Conservation (phyloP, 2,113 vertebrate species). For the Salvator merianae region DNA sequence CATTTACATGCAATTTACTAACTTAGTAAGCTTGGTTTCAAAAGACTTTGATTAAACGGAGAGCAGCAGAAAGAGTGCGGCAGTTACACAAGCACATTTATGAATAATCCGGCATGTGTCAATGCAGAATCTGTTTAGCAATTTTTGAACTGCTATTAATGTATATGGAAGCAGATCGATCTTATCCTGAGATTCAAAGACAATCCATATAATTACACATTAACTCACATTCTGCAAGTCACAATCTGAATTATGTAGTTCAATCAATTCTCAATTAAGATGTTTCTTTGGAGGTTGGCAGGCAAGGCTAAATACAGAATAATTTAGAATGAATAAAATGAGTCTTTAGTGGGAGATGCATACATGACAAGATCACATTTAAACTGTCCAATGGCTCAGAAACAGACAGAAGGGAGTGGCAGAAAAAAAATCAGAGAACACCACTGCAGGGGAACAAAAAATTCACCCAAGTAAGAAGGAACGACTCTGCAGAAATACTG, state of each 20-base stretch:
- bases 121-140: constrained; percentile 29
- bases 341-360: not conserved
- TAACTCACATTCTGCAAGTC: constrained; percentile 5
- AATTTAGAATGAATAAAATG: not conserved
- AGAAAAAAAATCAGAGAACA: not conserved
- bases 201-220: not conserved
- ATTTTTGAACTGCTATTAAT: constrained; percentile 20
- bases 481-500: not conserved
- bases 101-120: constrained; percentile 19
- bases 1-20: constrained; percentile 4
- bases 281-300: not conserved
- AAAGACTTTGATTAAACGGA: constrained; percentile 32
- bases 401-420: not conserved
- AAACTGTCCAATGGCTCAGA: not conserved
- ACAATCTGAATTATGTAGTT: constrained; percentile 9
- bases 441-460: not conserved
- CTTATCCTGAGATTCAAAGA: constrained; percentile 14
- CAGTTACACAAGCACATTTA: constrained; percentile 24
- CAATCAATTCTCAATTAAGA: not conserved
- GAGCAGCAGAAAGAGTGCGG: constrained; percentile 2
- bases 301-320: not conserved
- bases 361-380: not conserved
- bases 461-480: not conserved
- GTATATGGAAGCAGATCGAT: constrained; percentile 29
- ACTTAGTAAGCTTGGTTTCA: constrained; percentile 27